Conservation (phyloP, 1,140 invertebrate genomes). For the Drosophila mauritiana region DNA sequence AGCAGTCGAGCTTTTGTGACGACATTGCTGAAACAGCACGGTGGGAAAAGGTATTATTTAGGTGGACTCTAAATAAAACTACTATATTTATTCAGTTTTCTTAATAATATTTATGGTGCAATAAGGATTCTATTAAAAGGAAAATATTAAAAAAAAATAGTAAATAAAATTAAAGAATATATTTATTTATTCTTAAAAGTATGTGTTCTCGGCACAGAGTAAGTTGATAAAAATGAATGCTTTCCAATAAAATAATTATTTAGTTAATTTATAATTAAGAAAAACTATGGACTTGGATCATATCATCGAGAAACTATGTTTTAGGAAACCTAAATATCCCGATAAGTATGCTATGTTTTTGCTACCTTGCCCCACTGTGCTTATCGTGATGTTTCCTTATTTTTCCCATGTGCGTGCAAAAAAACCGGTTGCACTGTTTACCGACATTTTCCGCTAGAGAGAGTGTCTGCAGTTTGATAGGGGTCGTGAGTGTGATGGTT, state of each 20-base stretch:
- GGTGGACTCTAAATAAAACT: not conserved
- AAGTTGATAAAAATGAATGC: too few relatives aligned
- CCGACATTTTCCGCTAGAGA: slow-evolving; percentile 75
- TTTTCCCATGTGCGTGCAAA: slow-evolving; percentile 45
- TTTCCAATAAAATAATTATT: too few relatives aligned
- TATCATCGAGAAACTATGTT: too few relatives aligned
- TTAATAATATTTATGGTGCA: not conserved
- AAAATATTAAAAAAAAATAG: too few relatives aligned
- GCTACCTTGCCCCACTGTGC: slow-evolving; percentile 33
- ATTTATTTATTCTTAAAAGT: too few relatives aligned
- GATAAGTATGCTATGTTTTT: slow-evolving; percentile 43
- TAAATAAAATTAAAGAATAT: too few relatives aligned
- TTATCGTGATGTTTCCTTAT: slow-evolving; percentile 11
- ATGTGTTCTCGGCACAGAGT: too few relatives aligned
- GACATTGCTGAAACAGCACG: slow-evolving; percentile 34
- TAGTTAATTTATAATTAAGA: too few relatives aligned
- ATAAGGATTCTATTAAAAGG: too few relatives aligned
- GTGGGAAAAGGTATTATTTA: slow-evolving; percentile 19
- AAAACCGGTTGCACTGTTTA: slow-evolving; percentile 81
- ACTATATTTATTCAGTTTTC: not conserved
- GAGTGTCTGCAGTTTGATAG: slow-evolving; percentile 17
- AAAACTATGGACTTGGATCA: too few relatives aligned
- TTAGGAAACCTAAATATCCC: not conserved
- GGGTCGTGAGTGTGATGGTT: not conserved
- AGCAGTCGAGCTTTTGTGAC: slow-evolving; percentile 44